Evolutionary conservation across 2,888 invertebrate species (phyloP), one percentile per base, ranked within the genome.

Genomic region (Rotaria macrura): DNA sequence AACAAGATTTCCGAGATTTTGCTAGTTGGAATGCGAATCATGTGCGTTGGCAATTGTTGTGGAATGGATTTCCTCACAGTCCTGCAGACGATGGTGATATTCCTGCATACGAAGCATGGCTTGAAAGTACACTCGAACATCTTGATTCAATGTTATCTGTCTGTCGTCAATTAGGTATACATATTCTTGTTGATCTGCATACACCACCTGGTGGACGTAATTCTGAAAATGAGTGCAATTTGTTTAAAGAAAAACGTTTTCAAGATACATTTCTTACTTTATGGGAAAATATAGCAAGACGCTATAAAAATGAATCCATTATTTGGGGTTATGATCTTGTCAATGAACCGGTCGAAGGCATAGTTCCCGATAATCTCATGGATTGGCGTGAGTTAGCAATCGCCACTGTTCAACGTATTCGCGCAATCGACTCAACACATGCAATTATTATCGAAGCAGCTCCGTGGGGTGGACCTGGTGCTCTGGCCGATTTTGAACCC

Each of bases 201-300:
- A 79, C 79, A 25, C 79, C 79, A 23, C 79, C 79, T n/a, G 79
- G 79, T 43, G 79, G 79, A 43, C 79, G 79, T 17, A 79, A 79
- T 14, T 10, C 25, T 40, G 79, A 79, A 43, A 79, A 79, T 12
- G 43, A 79, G 43, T 79, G 79, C 17, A 40, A 43, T 14, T 43
- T 79, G n/a, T 79, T 79, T 43, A 40, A 79, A 79, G 79, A 79
- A n/a, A 79, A 79, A 43, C 79, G 79, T 43, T 79, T 79, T 79
- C 79, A 79, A n/a, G 79, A 79, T 43, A 14, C 79, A n/a, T 79
- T 79, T 79, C 20, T 79, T 43, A 25, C 12, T 2, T 40, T 43
- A 43, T 79, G 79, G 79, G 79, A 79, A 12, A 79, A 79, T 3
- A 79, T 79, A 23, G 79, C 79, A 43, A 25, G 43, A n/a, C 79